phyloP scores from a whole-genome alignment of 2,888 invertebrate genomes.

The Eupithecia vulgata region DNA sequence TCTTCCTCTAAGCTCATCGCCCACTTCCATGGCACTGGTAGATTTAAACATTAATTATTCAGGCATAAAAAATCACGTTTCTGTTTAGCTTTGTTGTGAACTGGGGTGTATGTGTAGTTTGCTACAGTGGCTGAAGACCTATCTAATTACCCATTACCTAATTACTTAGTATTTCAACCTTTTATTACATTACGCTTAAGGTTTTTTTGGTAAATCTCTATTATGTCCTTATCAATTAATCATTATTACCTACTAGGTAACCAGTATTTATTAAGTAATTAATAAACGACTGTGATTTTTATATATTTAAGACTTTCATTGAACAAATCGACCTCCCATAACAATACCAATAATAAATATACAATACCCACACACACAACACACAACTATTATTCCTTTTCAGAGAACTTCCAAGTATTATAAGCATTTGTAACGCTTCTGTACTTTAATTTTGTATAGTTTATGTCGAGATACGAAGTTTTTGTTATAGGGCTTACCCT shows the following conservation, averaged over 20 bases:
- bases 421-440: no score
- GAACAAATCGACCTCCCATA: not conserved
- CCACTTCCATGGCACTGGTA: no score
- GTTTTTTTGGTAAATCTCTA: constrained; percentile 79
- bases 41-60: not conserved
- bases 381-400: no score
- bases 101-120: not conserved
- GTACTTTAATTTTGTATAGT: no score
- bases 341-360: no score
- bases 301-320: constrained; percentile 49
- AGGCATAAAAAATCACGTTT: not conserved
- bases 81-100: not conserved
- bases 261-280: constrained; percentile 49
- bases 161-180: constrained; percentile 51
- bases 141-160: constrained; percentile 54
- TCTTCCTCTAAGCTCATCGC: no score
- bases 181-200: constrained; percentile 63
- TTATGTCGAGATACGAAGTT: no score
- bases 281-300: constrained; percentile 84
- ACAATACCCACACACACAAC: no score
- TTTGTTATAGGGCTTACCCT: no score
- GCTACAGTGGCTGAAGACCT: constrained; percentile 42
- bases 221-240: constrained; percentile 81
- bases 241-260: constrained; percentile 66
- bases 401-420: no score